These are phyloP conservation scores for Monochamus saltuarius DNA, from an alignment of 1,140 invertebrate species.

Conservation along the genomic window DNA sequence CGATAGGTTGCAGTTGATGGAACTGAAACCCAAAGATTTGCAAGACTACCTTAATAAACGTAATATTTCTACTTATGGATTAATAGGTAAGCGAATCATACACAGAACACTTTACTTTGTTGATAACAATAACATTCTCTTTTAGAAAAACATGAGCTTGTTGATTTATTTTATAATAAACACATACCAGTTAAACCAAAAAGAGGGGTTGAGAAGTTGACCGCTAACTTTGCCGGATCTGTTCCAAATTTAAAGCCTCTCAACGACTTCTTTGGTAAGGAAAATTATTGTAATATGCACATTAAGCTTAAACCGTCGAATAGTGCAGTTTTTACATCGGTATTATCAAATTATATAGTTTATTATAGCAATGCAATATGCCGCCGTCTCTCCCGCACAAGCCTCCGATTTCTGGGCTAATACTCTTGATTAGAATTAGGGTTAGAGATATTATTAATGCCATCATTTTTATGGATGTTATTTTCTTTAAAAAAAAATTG, in stretches of 20 bases:
- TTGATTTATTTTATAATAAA: slow-evolving; percentile 45
- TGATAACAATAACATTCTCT: background rate
- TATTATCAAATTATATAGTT: too few relatives aligned
- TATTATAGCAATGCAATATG: too few relatives aligned
- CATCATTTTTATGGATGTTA: too few relatives aligned
- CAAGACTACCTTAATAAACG: slow-evolving; percentile 48
- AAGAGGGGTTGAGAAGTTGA: slow-evolving; percentile 37
- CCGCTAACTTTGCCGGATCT: slow-evolving; percentile 41
- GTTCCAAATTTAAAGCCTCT: slow-evolving; percentile 39
- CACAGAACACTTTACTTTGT: background rate
- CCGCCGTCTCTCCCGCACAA: too few relatives aligned
- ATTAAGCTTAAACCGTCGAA: too few relatives aligned
- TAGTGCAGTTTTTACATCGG: too few relatives aligned
- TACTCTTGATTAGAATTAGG: too few relatives aligned
- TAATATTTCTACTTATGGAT: slow-evolving; percentile 47
- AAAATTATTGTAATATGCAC: too few relatives aligned
- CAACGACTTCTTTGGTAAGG: slow-evolving; percentile 36
- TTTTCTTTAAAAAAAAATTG: too few relatives aligned
- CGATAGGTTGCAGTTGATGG: slow-evolving; percentile 46
- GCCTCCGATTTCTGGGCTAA: too few relatives aligned
- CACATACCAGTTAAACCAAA: slow-evolving; percentile 44
- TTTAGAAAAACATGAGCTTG: slow-evolving; percentile 47
- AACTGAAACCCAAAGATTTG: slow-evolving; percentile 49
- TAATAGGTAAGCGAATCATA: slow-evolving; percentile 39
- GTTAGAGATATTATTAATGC: too few relatives aligned